These are phyloP conservation scores for Margarornis squamiger DNA, from an alignment of 2,797 vertebrate species.

Conservation along the genomic window DNA sequence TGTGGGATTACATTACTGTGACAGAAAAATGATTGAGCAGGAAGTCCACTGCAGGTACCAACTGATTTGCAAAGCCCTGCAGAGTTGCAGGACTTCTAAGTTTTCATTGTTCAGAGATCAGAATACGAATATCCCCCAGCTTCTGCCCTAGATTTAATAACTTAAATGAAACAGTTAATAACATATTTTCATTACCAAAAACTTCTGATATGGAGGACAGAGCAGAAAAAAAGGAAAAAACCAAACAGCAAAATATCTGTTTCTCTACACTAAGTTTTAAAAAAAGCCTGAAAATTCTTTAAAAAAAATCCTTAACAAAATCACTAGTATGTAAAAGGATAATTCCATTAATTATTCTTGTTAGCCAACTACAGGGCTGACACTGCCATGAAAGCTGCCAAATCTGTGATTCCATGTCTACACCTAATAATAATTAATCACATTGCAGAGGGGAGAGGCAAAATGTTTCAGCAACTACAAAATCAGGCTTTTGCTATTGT, in stretches of 20 bases:
- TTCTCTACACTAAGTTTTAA: not conserved
- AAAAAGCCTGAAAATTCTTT: not conserved
- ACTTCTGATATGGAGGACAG: not conserved
- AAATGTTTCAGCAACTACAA: not conserved
- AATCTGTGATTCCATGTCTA: not conserved
- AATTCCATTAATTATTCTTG: not conserved
- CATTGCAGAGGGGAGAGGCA: accelerated
- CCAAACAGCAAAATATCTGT: not conserved
- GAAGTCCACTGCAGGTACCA: not conserved
- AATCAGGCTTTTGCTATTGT: not conserved
- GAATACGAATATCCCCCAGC: not conserved
- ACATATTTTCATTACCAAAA: not conserved
- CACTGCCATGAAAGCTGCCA: not conserved
- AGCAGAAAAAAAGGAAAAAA: not conserved
- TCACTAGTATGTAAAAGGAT: not conserved
- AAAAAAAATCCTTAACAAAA: not conserved
- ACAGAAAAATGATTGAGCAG: slow-evolving; percentile 9
- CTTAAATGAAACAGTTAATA: not conserved
- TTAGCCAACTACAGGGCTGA: not conserved
- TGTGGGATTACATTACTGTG: not conserved
- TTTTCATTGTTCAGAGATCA: not conserved
- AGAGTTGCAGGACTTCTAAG: not conserved
- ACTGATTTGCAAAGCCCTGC: not conserved
- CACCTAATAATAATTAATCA: not conserved
- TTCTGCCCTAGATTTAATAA: not conserved